A percentile compares a stretch with the other conserved stretches of the same genome.
Conservation (phyloP, 92 coral and sea anemone species). For the Scolanthus callimorphus region DNA sequence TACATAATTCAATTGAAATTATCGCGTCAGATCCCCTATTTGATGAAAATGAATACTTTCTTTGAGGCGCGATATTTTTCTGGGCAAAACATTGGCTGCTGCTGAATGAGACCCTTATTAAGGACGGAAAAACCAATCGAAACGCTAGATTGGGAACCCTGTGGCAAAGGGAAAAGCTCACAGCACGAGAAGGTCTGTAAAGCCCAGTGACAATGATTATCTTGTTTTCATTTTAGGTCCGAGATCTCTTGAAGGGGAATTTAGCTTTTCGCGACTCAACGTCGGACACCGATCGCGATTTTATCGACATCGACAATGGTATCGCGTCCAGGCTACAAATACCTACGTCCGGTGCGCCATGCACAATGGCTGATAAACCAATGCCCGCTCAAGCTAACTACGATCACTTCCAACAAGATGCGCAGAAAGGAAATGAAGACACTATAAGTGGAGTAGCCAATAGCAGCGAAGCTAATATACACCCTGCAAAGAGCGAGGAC, state of each 20-base stretch:
- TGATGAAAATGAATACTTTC: too few species aligned
- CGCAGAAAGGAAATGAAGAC: constrained; percentile 1
- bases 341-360: constrained; percentile 15
- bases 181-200: too few species aligned
- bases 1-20: too few species aligned
- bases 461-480: neutral
- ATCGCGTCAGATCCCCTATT: too few species aligned
- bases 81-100: too few species aligned
- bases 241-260: constrained; percentile 93
- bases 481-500: neutral
- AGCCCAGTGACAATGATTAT: too few species aligned
- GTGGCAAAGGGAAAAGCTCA: too few species aligned
- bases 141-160: too few species aligned
- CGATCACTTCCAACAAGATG: constrained; percentile 66
- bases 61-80: too few species aligned
- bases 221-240: constrained; percentile 87
- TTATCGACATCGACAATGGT: constrained; percentile 89
- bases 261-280: constrained; percentile 89
- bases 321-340: constrained; percentile 69
- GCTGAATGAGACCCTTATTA: too few species aligned
- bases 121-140: too few species aligned
- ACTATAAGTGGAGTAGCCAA: too few species aligned
- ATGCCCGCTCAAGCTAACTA: constrained; percentile 81
- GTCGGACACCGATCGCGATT: constrained; percentile 88
- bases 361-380: constrained; percentile 47